Conservation (phyloP, 1,140 invertebrate genomes). For the Ylistrum balloti region DNA sequence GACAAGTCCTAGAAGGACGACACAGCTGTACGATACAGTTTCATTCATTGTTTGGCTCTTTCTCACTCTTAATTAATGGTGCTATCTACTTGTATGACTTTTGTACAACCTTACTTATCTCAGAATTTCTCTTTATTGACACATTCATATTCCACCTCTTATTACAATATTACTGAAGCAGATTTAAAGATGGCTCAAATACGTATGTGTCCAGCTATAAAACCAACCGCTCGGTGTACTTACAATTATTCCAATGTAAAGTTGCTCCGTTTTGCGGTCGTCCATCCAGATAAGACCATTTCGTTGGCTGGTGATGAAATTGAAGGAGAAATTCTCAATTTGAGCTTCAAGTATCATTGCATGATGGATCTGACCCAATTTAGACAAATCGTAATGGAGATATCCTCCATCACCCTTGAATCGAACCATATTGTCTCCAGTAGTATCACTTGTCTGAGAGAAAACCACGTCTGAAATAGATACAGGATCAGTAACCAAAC, state of each 20-base stretch:
- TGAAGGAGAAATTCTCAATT: constrained; percentile 72
- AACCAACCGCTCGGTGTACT: no score
- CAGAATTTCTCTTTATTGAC: no score
- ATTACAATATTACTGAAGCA: no score
- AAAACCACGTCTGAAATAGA: neutral
- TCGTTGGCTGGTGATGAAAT: constrained; percentile 70
- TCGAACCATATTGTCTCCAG: constrained; percentile 59
- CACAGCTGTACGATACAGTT: no score
- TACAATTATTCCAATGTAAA: neutral
- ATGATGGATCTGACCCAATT: constrained; percentile 58
- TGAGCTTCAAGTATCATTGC: constrained; percentile 57
- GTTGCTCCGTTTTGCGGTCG: constrained; percentile 50
- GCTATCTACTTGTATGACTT: no score
- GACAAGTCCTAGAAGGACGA: no score
- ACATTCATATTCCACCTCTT: no score
- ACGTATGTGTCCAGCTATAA: no score
- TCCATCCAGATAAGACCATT: constrained; percentile 76
- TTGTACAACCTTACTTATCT: no score
- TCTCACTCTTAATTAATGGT: no score
- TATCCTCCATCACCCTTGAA: constrained; percentile 66
- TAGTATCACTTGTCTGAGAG: neutral
- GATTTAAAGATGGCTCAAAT: no score
- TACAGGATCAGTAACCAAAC: neutral
- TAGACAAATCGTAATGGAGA: constrained; percentile 63
- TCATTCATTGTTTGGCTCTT: no score